Evolutionary conservation across 2,888 invertebrate species (phyloP).

Genomic region (Papilio protenor): DNA sequence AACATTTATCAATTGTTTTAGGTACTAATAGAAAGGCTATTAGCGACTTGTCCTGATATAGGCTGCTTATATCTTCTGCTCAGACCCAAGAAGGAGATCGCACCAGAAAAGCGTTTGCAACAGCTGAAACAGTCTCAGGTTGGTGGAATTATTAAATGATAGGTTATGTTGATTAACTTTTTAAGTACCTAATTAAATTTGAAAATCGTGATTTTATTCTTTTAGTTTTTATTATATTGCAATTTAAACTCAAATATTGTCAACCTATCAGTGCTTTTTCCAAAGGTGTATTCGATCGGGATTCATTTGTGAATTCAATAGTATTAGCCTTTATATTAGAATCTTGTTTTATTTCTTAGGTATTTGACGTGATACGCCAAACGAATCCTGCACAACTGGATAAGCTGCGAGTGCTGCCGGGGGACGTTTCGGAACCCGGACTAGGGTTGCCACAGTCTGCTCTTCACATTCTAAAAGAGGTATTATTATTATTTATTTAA

Average conservation of each 20-base stretch:
- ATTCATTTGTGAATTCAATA: neutral
- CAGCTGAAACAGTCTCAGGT: constrained; percentile 86
- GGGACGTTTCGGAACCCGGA: constrained; percentile 85
- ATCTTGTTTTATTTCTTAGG: constrained; percentile 61
- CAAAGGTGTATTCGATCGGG: no score
- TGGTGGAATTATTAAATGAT: neutral
- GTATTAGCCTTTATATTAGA: no score
- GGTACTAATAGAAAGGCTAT: constrained; percentile 88
- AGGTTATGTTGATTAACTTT: neutral
- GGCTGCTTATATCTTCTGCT: constrained; percentile 86
- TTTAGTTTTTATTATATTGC: no score
- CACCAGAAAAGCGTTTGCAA: constrained; percentile 79
- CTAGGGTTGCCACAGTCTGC: constrained; percentile 83
- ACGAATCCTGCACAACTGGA: constrained; percentile 83
- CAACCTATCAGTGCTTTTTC: no score
- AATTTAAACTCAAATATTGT: no score
- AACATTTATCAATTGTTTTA: constrained; percentile 48
- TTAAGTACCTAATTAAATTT: no score
- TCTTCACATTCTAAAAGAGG: constrained; percentile 77
- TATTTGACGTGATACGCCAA: constrained; percentile 85
- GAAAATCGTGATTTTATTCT: no score
- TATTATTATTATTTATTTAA: constrained; percentile 45
- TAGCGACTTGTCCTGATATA: constrained; percentile 87
- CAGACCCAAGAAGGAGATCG: constrained; percentile 83
- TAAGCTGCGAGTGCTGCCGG: constrained; percentile 87